Base-by-base conservation (phyloP, 2,888 invertebrate genomes). In the Orchesellides sinensis region DNA sequence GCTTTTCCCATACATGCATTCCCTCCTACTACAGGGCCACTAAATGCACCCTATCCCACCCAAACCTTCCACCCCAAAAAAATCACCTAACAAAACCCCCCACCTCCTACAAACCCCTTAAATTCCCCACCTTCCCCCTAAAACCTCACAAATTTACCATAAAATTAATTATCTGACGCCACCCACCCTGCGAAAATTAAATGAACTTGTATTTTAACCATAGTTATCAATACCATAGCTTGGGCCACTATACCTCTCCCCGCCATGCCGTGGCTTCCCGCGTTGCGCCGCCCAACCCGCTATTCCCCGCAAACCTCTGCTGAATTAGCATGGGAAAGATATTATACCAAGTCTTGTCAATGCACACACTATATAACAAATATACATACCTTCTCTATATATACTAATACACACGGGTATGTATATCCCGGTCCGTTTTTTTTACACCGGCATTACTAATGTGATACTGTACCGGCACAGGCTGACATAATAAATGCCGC, bases 231-330 rank as follows among this genome's bases (percentile, higher is more conserved):
- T 83, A 81, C 63, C 40, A 56, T 29, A 45, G 83, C 83, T 81
- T 85, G 85, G 85, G 85, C 83, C 85, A 83, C 83, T 83, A n/a
- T n/a, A 85, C 29, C 21, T 23, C 47, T 74, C 72, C 79, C 75
- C 85, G 85, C 85, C 85, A 85, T 85, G 85, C 85, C 77, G 80
- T 81, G 63, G 81, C 77, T 78, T 83, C 78, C 81, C 73, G 69
- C 78, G 61, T 63, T 66, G 84, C 79, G 45, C 29, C 77, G 84
- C 84, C 77, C 63, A 66, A n/a, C n/a, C n/a, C 63, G 84, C 81
- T 63, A 73, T 6, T 54, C 49, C 54, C 47, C 8, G 79, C 59
- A 47, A 25, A 25, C 72, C 49, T 65, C 52, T 27, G 3, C 54
- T 5, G 4, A 32, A 17, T 40, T 17, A n/a, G 12, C n/a, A 32